These are phyloP conservation scores for Drosophila lacertosa DNA, from an alignment of 1,140 invertebrate species.

Conservation along the genomic window DNA sequence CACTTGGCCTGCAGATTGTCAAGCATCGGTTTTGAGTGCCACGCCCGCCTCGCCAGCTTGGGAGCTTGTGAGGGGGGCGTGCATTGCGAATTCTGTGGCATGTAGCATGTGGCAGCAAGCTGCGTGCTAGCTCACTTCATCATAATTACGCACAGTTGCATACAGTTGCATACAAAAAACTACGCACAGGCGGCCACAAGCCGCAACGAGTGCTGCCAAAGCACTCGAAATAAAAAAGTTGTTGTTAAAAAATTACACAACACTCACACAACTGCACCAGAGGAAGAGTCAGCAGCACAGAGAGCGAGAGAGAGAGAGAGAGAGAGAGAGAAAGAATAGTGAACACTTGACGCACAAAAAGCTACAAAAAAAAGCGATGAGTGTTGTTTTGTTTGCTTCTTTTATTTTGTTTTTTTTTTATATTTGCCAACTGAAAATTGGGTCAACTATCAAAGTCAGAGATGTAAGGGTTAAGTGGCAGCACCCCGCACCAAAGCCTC, in stretches of 20 bases:
- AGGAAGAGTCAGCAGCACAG: background rate
- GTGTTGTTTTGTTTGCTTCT: constrained; percentile 50
- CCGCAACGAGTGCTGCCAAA: constrained; percentile 19
- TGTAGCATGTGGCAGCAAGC: constrained; percentile 39
- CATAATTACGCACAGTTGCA: constrained; percentile 79
- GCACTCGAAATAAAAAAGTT: constrained; percentile 73
- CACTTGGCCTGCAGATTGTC: constrained; percentile 46
- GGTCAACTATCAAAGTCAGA: constrained; percentile 82
- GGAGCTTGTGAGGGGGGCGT: too few relatives aligned
- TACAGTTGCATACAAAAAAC: constrained; percentile 40
- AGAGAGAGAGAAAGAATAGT: constrained; percentile 23
- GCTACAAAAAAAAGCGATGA: constrained; percentile 61
- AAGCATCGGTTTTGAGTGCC: constrained; percentile 62
- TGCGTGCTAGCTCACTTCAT: constrained; percentile 64
- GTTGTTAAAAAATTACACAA: constrained; percentile 80
- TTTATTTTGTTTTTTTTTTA: constrained; percentile 33
- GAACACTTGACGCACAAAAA: constrained; percentile 68
- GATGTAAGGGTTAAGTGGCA: constrained; percentile 75
- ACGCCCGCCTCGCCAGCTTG: constrained; percentile 39
- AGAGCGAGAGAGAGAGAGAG: background rate
- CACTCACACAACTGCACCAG: constrained; percentile 23
- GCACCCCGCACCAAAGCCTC: constrained; percentile 13
- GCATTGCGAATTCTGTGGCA: constrained; percentile 75
- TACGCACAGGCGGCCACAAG: constrained; percentile 29
- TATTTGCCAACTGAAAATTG: constrained; percentile 68